Base-by-base conservation (phyloP, 2,888 invertebrate species). In the Nomada lathburiana region DNA sequence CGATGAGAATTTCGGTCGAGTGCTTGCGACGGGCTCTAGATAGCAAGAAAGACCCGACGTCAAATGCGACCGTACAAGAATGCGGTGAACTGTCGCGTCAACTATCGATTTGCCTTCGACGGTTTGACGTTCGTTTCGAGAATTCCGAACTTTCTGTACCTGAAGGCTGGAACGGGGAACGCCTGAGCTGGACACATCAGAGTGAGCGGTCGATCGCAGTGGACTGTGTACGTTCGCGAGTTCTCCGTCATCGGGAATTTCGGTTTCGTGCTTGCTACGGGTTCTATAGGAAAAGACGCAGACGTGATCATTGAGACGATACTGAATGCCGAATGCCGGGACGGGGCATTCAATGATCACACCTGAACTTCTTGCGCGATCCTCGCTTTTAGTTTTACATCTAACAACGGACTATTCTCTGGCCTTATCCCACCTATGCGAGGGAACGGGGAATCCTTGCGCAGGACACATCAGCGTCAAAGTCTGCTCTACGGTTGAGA, bases 131-230 rank as follows among this genome's bases (percentile, higher is more conserved):
- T 77, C 36, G 53, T 78, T 36, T 52, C 63, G 72, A 75, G 18
- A 52, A 55, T 60, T 59, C 44, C 18, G 7, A 36, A 26, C 47
- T 76, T 36, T 84, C 18, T 76, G 57, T 91, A 91, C 91, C 91
- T 92, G 91, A 92, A 91, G 71, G 91, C 92, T 91, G 92, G 92
- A 88, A 91, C 90, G 80, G 91, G 91, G 94, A 95, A 97, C 65
- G 96, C 97, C 94, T 97, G 97, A 83, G 96, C 96, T 68, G 97
- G 96, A 93, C 97, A 97, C 90, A 96, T 95, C 87, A 97, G 95
- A 84, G 96, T 95, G 87, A 96, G 91, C 80, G 94, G 89, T 73
- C 88, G 90, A 82, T 89, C 88, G 80, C 89, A 89, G 82, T 86
- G 86, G 75, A 93, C 93, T 80, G 91, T 92, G 76, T 91, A 91